Evolutionary conservation across 1,140 invertebrate genomes (phyloP).

Genomic region (Leptinotarsa defecta): DNA sequence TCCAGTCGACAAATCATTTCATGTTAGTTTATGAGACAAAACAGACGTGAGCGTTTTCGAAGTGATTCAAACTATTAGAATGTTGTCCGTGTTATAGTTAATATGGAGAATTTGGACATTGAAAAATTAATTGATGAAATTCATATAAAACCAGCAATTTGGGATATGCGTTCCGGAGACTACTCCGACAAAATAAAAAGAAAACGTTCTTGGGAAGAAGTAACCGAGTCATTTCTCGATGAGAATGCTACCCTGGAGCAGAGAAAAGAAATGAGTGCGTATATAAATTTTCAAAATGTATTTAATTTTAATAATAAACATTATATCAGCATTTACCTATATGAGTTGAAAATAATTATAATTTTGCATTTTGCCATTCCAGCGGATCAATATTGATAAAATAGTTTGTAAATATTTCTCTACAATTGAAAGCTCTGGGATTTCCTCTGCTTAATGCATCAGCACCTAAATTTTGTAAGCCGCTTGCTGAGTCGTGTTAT

Average conservation of each 20-base stretch:
- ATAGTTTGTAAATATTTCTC: conserved; percentile 14
- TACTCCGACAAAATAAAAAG: neutral
- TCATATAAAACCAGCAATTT: neutral
- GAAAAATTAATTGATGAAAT: neutral
- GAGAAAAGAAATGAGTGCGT: neutral
- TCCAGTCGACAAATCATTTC: neutral
- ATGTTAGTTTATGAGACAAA: neutral
- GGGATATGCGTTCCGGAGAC: neutral
- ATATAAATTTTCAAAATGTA: neutral
- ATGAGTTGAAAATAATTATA: conserved; percentile 11
- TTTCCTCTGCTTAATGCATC: conserved; percentile 1
- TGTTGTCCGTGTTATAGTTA: neutral
- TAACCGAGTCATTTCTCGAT: conserved; percentile 1
- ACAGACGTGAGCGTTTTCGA: neutral
- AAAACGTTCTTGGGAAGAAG: neutral
- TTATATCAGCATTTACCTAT: neutral
- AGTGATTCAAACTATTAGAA: neutral
- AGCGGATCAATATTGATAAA: conserved; percentile 20
- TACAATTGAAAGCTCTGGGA: neutral
- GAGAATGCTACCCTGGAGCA: neutral
- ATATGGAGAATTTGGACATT: neutral
- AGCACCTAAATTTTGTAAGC: conserved; percentile 15
- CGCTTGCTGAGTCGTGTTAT: conserved; percentile 7
- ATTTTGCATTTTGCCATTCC: conserved; percentile 20
- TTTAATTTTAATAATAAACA: neutral